A percentile compares a stretch with the other conserved stretches of the same genome.
phyloP scores from a whole-genome alignment of 2,888 invertebrate genomes.

The Athrips mouffetella region DNA sequence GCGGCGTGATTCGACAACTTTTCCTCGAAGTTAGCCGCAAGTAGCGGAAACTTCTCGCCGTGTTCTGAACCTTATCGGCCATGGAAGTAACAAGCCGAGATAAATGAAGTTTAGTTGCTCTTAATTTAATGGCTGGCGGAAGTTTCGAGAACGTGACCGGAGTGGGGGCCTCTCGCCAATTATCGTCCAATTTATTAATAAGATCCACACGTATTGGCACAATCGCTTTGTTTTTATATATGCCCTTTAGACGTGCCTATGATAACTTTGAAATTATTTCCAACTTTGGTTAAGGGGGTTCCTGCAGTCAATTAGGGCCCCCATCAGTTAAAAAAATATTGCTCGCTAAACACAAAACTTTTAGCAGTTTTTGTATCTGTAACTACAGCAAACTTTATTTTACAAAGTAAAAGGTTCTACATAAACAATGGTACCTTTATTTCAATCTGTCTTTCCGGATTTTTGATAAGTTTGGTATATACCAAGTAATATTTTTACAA shows the following conservation, averaged over 20 bases:
- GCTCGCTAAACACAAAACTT: too few species aligned
- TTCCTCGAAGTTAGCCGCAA: slow-evolving; percentile 56
- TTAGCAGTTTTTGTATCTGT: too few species aligned
- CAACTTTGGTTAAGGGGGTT: too few species aligned
- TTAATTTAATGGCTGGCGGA: slow-evolving; percentile 72
- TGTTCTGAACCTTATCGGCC: slow-evolving; percentile 70
- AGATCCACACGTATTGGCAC: slow-evolving; percentile 23
- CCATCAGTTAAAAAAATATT: too few species aligned
- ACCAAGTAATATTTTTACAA: too few species aligned
- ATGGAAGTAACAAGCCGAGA: slow-evolving; percentile 72
- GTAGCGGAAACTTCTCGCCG: slow-evolving; percentile 57
- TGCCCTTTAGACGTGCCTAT: background rate
- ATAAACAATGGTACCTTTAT: too few species aligned
- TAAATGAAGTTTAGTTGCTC: slow-evolving; percentile 75
- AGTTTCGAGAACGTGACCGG: slow-evolving; percentile 65
- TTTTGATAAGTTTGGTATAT: too few species aligned
- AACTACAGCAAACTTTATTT: too few species aligned
- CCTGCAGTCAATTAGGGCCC: too few species aligned
- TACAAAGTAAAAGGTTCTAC: too few species aligned
- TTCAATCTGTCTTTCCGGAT: too few species aligned
- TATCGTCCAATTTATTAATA: slow-evolving; percentile 52
- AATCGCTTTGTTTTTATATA: slow-evolving; percentile 4
- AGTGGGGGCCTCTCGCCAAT: slow-evolving; percentile 46
- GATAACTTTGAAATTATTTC: too few species aligned
- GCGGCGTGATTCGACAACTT: slow-evolving; percentile 72